Evolutionary conservation across 2,113 vertebrate genomes (phyloP).

Genomic region (Merops nubicus): DNA sequence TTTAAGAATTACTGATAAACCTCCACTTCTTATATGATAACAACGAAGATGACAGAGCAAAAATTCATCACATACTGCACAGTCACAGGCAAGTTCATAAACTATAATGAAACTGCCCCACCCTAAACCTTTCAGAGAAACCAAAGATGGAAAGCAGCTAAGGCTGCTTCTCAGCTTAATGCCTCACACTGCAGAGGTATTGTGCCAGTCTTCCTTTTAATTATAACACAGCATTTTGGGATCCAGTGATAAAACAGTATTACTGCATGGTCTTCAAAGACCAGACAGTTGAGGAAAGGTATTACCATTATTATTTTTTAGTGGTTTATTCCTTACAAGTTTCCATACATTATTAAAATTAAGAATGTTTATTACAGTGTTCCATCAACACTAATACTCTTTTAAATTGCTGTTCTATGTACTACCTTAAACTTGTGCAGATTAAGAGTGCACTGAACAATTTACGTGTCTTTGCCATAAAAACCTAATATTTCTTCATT

Average conservation of each 20-base stretch:
- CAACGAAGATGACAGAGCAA: background rate
- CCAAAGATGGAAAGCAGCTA: background rate
- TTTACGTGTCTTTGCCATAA: background rate
- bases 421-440: background rate
- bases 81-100: background rate
- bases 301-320: background rate
- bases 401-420: background rate
- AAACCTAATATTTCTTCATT: background rate
- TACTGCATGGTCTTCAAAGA: background rate
- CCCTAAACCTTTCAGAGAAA: background rate
- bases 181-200: background rate
- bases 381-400: background rate
- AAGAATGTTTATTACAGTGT: background rate
- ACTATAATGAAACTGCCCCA: background rate
- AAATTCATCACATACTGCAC: background rate
- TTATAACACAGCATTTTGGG: background rate
- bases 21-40: background rate
- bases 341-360: constrained; percentile 4
- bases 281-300: background rate
- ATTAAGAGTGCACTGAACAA: background rate
- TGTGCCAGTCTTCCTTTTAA: background rate
- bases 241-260: background rate
- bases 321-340: background rate
- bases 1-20: background rate
- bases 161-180: background rate